These are phyloP conservation scores for Lamprotornis superbus DNA, from an alignment of 2,113 vertebrate species.

Conservation along the genomic window DNA sequence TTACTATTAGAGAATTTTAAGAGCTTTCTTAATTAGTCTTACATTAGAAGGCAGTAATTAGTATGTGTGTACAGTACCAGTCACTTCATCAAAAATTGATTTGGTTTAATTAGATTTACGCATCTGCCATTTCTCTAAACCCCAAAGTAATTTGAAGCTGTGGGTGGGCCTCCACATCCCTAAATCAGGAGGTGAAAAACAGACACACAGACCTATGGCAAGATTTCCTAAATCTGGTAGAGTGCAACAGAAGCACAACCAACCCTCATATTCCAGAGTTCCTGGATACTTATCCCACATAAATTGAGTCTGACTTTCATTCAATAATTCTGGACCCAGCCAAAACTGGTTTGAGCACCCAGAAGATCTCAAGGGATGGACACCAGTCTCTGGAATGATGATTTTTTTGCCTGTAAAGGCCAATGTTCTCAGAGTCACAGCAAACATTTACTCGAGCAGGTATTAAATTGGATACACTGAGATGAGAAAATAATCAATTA, in stretches of 20 bases:
- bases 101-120: neutral
- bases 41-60: neutral
- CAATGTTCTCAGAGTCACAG: neutral
- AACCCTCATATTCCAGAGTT: fast-evolving
- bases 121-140: neutral
- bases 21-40: neutral
- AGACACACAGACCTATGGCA: fast-evolving
- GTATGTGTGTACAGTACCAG: neutral
- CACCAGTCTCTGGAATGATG: neutral
- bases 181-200: neutral
- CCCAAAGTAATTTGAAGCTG: neutral
- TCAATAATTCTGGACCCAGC: neutral
- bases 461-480: neutral
- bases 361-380: neutral
- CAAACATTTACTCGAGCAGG: neutral
- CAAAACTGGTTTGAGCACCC: neutral
- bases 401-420: neutral
- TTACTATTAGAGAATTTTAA: neutral
- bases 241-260: neutral
- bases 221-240: neutral
- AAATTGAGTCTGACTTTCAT: neutral
- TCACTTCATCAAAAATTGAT: neutral
- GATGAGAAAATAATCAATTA: neutral
- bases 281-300: neutral
- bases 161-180: neutral